Percentiles rank a stretch among this genome's conserved stretches.
These are phyloP conservation scores for Scleropages formosus DNA, from an alignment of 2,797 vertebrate genomes.

Conservation along the genomic window DNA sequence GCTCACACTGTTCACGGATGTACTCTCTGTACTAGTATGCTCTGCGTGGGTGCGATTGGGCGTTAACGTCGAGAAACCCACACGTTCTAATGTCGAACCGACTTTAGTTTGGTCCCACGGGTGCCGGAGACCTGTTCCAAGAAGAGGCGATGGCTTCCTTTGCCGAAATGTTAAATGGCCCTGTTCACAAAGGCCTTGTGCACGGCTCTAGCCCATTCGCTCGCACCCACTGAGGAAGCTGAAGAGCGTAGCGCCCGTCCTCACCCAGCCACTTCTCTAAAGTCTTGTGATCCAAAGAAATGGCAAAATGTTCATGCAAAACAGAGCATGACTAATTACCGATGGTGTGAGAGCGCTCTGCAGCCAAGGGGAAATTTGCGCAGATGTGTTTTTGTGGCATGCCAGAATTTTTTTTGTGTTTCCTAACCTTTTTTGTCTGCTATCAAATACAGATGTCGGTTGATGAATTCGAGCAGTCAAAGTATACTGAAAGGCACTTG, in stretches of 20 bases:
- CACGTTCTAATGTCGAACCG: background rate
- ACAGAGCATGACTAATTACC: background rate
- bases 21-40: no score
- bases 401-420: background rate
- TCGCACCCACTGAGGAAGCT: background rate
- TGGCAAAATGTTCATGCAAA: background rate
- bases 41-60: no score
- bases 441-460: background rate
- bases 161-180: background rate
- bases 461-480: background rate
- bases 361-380: background rate
- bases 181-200: background rate
- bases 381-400: background rate
- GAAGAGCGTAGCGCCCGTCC: background rate
- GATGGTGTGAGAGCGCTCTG: conserved; percentile 1
- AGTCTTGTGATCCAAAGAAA: background rate
- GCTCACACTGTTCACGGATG: no score
- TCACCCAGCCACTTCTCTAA: background rate
- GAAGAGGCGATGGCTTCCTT: background rate
- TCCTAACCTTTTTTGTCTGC: background rate
- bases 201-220: background rate
- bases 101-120: background rate
- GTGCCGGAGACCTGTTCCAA: background rate
- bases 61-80: background rate
- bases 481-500: no score